Evolutionary conservation across 2,888 invertebrate genomes (phyloP), one percentile per base, ranked within the genome.

Genomic region (Acrocyrtus sp.): DNA sequence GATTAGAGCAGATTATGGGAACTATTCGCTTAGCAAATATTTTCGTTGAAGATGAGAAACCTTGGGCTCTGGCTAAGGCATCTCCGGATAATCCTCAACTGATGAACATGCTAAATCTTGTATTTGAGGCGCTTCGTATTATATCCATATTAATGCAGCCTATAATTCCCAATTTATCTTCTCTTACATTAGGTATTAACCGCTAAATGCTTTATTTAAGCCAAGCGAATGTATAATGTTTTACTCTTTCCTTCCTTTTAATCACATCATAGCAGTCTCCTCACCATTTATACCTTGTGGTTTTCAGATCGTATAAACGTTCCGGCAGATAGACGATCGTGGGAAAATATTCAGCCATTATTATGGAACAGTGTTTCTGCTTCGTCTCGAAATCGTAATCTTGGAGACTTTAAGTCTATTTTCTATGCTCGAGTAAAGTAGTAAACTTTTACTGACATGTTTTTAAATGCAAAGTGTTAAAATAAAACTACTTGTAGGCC

Each of bases 21-120:
- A 88, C 90, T 0, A 85, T 97, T 12, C 92, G 92, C 82, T 85
- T 89, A 27, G 90, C 93, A 19, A 98, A 99, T 86, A 86, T 89
- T 73, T 94, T 96, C 87, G 91, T 98, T 82, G 93, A 97, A 82
- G 86, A 90, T 3, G 88, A 90, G 80, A 91, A 92, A 83, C 98
- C 98, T 0, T 99, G 98, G 98, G 89, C 91, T 79, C 86, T 98
- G 72, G 89, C 87, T 62, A 92, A 93, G 82, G 83, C 86, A 10
- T 61, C 78, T 3, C 82, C 84, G 24, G 77, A 82, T 15, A 83
- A 86, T 22, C 86, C 88, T 56, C 87, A 90, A 81, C 84, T 95
- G 1, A 88, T 91, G 82, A 89, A 90, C 17, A 89, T 96, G 57
- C 87, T 98, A 67, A 92, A 93, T 83, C 84, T 97, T 50, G 90